A percentile compares a stretch with the other conserved stretches of the same genome.
Conservation (phyloP, 1,140 invertebrate species). For the Trinorchestia longiramus region DNA sequence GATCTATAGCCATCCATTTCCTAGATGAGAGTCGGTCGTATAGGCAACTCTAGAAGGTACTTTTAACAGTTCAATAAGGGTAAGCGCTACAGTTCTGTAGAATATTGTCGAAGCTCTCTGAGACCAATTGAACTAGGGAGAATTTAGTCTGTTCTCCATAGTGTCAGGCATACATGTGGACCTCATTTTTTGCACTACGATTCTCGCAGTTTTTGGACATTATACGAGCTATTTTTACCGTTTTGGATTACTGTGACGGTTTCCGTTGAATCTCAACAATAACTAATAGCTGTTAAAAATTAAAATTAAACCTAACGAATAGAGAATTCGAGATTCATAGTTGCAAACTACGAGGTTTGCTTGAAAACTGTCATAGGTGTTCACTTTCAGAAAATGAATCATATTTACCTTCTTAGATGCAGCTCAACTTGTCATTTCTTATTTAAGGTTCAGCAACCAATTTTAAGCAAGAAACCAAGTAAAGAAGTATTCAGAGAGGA, state of each 20-base stretch:
- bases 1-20: constrained; percentile 51
- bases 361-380: background rate
- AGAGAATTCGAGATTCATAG: background rate
- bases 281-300: background rate
- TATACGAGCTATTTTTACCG: background rate
- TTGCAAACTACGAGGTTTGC: background rate
- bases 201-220: background rate
- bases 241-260: background rate
- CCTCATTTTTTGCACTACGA: background rate
- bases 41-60: constrained; percentile 15
- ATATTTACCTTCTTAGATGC: constrained; percentile 19
- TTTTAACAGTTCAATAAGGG: background rate
- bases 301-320: background rate
- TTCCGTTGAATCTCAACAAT: background rate
- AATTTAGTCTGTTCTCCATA: constrained; percentile 32
- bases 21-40: constrained; percentile 19
- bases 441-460: constrained; percentile 5
- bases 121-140: constrained; percentile 35
- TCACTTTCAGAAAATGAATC: background rate
- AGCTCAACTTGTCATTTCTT: constrained; percentile 24
- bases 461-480: background rate
- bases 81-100: background rate
- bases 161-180: background rate
- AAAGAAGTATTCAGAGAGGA: background rate
- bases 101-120: background rate